These are phyloP conservation scores for Lepus townsendii DNA, from an alignment of 2,797 vertebrate species.

Conservation along the genomic window DNA sequence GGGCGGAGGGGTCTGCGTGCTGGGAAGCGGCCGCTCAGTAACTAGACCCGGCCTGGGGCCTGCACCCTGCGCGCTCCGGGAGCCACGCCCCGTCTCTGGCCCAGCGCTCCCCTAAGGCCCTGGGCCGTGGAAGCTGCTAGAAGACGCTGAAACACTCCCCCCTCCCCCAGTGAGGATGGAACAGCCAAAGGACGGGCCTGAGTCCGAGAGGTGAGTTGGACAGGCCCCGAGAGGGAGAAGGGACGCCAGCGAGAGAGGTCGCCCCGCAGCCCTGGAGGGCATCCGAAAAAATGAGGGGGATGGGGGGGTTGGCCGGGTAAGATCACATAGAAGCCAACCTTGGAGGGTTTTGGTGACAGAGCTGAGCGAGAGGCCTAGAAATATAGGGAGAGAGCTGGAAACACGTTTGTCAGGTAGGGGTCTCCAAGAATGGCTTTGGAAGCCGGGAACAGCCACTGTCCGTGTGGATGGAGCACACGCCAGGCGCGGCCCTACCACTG, in stretches of 20 bases:
- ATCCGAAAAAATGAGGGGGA: too few species aligned
- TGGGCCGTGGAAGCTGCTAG: background rate
- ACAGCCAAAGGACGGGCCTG: background rate
- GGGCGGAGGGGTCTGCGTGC: background rate
- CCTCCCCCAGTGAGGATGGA: constrained; percentile 52
- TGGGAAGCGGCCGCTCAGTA: background rate
- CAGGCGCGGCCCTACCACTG: background rate
- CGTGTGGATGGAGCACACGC: background rate
- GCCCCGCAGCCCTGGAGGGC: background rate
- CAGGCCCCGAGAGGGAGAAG: background rate
- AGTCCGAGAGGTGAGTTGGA: constrained; percentile 40
- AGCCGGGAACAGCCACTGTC: background rate
- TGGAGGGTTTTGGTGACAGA: background rate
- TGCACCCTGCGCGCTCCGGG: rapidly evolving
- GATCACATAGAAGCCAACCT: background rate
- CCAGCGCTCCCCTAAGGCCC: background rate
- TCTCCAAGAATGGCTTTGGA: background rate
- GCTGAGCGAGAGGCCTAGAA: background rate
- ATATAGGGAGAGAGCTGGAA: background rate
- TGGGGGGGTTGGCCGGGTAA: background rate
- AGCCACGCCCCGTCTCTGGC: background rate
- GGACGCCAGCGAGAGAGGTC: background rate
- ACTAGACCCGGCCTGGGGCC: background rate
- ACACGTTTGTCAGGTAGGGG: background rate
- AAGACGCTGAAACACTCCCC: background rate